phyloP scores from a whole-genome alignment of 92 coral and sea anemone genomes.

The Umimayanthus chanpuru region DNA sequence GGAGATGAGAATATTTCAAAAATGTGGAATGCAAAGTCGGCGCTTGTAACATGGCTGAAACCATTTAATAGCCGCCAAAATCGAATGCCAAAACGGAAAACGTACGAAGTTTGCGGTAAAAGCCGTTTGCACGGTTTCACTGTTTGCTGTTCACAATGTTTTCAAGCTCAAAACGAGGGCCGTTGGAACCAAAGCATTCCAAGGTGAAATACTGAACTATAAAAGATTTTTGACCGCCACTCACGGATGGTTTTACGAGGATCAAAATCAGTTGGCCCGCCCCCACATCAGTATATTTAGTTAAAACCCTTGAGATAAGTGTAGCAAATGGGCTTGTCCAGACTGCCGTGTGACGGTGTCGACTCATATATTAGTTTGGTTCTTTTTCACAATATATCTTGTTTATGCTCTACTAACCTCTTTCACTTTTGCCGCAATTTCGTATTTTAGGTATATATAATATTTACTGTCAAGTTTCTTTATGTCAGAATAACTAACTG shows the following conservation, averaged over 20 bases:
- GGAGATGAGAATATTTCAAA: neutral
- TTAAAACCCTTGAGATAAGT: conserved; percentile 4
- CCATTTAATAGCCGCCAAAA: neutral
- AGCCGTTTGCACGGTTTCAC: neutral
- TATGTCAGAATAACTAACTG: neutral
- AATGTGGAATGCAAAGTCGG: neutral
- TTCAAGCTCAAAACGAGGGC: neutral
- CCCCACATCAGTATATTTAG: neutral
- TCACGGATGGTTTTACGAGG: neutral
- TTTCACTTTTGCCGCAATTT: too few species aligned
- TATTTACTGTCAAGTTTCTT: neutral
- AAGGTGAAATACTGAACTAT: neutral
- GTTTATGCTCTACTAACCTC: too few species aligned
- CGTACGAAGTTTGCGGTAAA: conserved; percentile 1
- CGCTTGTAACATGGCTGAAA: neutral
- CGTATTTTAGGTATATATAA: too few species aligned
- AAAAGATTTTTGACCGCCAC: neutral
- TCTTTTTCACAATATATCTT: neutral
- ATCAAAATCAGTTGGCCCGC: neutral
- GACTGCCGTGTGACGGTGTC: neutral
- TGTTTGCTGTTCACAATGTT: neutral
- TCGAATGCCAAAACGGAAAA: neutral
- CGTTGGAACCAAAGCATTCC: neutral
- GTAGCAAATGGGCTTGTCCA: conserved; percentile 10
- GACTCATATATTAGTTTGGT: neutral